Evolutionary conservation across 2,888 invertebrate species (phyloP).

Genomic region (Protonemura montana): DNA sequence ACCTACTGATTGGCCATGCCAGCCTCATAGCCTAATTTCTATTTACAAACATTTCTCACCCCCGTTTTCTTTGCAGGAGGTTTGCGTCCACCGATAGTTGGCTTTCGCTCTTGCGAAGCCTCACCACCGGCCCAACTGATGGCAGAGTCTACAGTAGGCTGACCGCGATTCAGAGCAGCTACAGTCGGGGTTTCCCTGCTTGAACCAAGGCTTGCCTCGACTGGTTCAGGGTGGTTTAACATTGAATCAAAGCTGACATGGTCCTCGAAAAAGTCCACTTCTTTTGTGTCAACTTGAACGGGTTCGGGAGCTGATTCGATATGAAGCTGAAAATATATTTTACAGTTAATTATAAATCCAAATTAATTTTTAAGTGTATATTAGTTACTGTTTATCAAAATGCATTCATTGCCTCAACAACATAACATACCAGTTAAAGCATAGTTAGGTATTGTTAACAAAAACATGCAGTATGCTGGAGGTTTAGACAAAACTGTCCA

Average conservation of each 20-base stretch:
- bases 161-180: conserved; percentile 50
- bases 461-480: not conserved
- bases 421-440: too few relatives aligned
- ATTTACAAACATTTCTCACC: conserved; percentile 60
- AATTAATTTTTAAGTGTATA: too few relatives aligned
- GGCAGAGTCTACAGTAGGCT: conserved; percentile 62
- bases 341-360: too few relatives aligned
- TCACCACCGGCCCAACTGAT: conserved; percentile 54
- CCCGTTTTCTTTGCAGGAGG: conserved; percentile 73
- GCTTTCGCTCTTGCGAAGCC: conserved; percentile 64
- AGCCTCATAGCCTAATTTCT: too few relatives aligned
- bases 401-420: too few relatives aligned
- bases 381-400: too few relatives aligned
- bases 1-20: conserved; percentile 40
- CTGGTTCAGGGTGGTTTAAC: conserved; percentile 26
- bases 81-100: conserved; percentile 77
- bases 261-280: conserved; percentile 39
- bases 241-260: conserved; percentile 37
- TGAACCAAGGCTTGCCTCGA: not conserved
- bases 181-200: conserved; percentile 9
- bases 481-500: not conserved
- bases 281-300: not conserved
- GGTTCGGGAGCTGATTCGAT: not conserved
- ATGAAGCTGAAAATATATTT: conserved; percentile 7
- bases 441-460: too few relatives aligned